Evolutionary conservation across 2,797 vertebrate genomes (phyloP).

Genomic region (Bufotes viridis): DNA sequence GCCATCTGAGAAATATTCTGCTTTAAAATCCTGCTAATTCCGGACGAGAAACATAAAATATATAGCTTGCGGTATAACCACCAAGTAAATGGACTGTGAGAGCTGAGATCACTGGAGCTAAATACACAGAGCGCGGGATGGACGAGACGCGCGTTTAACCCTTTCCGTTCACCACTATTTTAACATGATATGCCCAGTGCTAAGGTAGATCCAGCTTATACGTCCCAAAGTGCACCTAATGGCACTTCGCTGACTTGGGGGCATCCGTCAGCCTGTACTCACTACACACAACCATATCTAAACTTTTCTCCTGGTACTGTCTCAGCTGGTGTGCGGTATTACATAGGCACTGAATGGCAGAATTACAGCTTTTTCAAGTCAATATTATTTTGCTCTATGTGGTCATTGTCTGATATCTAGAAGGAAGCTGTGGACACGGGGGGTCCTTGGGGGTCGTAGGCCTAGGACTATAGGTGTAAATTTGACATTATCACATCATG

Average conservation of each 20-base stretch:
- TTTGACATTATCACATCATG: too few relatives aligned
- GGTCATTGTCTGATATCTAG: neutral
- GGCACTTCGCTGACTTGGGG: neutral
- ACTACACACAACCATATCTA: too few relatives aligned
- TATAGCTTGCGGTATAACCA: conserved; percentile 14
- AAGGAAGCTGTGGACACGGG: neutral
- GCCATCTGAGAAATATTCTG: neutral
- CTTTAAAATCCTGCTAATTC: neutral
- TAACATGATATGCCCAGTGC: neutral
- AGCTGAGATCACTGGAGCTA: neutral
- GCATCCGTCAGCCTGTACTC: too few relatives aligned
- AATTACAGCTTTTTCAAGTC: too few relatives aligned
- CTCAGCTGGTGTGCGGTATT: too few relatives aligned
- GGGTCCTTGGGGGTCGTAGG: neutral
- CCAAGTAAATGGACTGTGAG: conserved; percentile 3
- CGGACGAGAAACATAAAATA: neutral
- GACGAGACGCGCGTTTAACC: neutral
- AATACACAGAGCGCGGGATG: neutral
- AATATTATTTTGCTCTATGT: neutral
- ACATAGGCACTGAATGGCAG: too few relatives aligned
- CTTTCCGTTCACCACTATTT: neutral
- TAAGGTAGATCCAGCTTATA: neutral
- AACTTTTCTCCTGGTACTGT: too few relatives aligned
- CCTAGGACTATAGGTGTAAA: neutral
- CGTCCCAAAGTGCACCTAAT: neutral